Percentiles rank a stretch among this genome's conserved stretches.
phyloP scores from a whole-genome alignment of 1,140 invertebrate genomes.

The Coenobita brevimanus region DNA sequence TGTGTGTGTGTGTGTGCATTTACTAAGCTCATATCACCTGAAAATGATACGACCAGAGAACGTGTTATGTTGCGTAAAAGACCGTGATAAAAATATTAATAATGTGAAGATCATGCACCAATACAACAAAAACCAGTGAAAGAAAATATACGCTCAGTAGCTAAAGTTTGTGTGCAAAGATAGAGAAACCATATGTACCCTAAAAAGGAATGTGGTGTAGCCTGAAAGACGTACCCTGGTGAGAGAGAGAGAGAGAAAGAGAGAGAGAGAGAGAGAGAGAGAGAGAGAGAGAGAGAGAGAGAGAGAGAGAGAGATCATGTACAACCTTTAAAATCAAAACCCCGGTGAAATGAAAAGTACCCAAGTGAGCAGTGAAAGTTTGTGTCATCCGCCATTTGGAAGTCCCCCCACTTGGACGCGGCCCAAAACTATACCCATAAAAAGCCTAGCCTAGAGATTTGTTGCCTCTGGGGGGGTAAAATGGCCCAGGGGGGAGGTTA shows the following conservation, averaged over 20 bases:
- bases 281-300: neutral
- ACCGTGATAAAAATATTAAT: too few species aligned
- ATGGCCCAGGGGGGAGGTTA: neutral
- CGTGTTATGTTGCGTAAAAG: neutral
- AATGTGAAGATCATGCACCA: too few species aligned
- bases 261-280: neutral
- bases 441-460: constrained; percentile 18
- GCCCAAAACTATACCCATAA: constrained; percentile 42
- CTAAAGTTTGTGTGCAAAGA: too few species aligned
- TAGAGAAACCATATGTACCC: too few species aligned
- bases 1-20: neutral
- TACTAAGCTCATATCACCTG: neutral
- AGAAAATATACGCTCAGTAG: too few species aligned
- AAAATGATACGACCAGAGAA: neutral
- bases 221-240: too few species aligned
- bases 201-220: too few species aligned
- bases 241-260: neutral
- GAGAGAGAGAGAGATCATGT: neutral
- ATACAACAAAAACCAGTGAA: too few species aligned
- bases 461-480: constrained; percentile 4
- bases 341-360: neutral
- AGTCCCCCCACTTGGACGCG: constrained; percentile 27
- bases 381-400: neutral
- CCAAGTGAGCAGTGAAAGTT: neutral
- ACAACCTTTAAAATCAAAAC: too few species aligned